Conservation (phyloP, 2,113 vertebrate species). For the Lamprotornis superbus region DNA sequence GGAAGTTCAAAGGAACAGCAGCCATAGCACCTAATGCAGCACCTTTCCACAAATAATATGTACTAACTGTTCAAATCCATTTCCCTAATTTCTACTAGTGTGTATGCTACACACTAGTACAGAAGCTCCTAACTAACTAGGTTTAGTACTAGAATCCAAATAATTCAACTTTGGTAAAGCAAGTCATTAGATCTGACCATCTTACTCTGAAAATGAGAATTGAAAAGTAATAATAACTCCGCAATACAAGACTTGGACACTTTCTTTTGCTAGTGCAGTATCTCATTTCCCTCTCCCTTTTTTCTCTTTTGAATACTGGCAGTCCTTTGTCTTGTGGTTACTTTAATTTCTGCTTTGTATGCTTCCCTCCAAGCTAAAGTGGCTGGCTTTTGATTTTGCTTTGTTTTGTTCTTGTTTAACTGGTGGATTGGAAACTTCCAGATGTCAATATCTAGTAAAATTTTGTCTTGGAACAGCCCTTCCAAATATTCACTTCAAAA, state of each 20-base stretch:
- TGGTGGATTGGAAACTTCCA: slow-evolving; percentile 48
- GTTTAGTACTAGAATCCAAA: neutral
- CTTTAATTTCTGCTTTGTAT: slow-evolving; percentile 56
- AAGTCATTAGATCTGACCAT: neutral
- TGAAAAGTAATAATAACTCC: neutral
- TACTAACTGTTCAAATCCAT: neutral
- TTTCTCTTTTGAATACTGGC: slow-evolving; percentile 19
- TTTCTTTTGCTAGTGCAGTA: slow-evolving; percentile 7
- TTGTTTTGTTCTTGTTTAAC: slow-evolving; percentile 47
- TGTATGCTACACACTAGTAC: neutral
- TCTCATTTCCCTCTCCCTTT: slow-evolving; percentile 18
- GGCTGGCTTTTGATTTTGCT: slow-evolving; percentile 29
- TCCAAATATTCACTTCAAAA: slow-evolving; percentile 4
- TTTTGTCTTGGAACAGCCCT: slow-evolving; percentile 4
- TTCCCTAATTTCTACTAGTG: neutral
- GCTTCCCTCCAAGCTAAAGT: slow-evolving; percentile 47
- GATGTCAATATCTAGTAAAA: slow-evolving; percentile 48
- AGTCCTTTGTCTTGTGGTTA: slow-evolving; percentile 24
- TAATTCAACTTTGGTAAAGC: neutral
- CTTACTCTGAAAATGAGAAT: neutral
- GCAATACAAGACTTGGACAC: neutral
- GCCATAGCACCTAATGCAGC: neutral
- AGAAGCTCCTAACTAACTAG: neutral
- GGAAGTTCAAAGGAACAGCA: neutral
- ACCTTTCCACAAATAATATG: neutral